phyloP scores from a whole-genome alignment of 2,797 vertebrate genomes.

The Apogon talboti region DNA sequence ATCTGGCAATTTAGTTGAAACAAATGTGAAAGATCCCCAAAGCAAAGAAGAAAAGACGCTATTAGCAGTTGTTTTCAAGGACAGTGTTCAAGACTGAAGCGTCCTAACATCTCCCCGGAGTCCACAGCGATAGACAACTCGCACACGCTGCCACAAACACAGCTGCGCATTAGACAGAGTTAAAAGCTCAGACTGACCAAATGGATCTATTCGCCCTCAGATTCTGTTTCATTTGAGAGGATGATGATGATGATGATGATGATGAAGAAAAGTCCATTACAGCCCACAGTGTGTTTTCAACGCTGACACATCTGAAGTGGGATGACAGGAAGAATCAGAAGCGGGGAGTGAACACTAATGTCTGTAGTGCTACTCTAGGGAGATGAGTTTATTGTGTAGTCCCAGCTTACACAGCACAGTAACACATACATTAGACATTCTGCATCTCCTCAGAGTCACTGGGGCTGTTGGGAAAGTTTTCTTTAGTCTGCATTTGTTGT shows the following conservation, averaged over 20 bases:
- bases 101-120: slow-evolving; percentile 16
- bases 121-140: slow-evolving; percentile 13
- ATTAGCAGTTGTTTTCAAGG: too few species aligned
- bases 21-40: not conserved
- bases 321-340: slow-evolving; percentile 49
- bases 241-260: too few species aligned
- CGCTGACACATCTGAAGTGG: slow-evolving; percentile 38
- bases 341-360: slow-evolving; percentile 49
- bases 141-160: slow-evolving; percentile 34
- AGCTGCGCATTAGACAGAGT: slow-evolving; percentile 43
- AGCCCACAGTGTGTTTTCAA: slow-evolving; percentile 47
- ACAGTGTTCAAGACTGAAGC: slow-evolving; percentile 15
- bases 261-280: slow-evolving; percentile 57
- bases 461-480: slow-evolving; percentile 35
- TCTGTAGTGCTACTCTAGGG: slow-evolving; percentile 50
- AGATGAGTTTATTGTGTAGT: slow-evolving; percentile 47
- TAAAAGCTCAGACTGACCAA: slow-evolving; percentile 61
- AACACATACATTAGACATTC: slow-evolving; percentile 48
- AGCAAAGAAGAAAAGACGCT: not conserved
- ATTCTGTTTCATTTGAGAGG: slow-evolving; percentile 61
- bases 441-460: slow-evolving; percentile 51
- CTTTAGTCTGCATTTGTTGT: slow-evolving; percentile 36
- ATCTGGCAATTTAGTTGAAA: not conserved
- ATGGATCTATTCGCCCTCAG: slow-evolving; percentile 51
- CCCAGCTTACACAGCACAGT: slow-evolving; percentile 18